Evolutionary conservation across 2,888 invertebrate genomes (phyloP), one percentile per base, ranked within the genome.

Genomic region (Epinotia demarniana): DNA sequence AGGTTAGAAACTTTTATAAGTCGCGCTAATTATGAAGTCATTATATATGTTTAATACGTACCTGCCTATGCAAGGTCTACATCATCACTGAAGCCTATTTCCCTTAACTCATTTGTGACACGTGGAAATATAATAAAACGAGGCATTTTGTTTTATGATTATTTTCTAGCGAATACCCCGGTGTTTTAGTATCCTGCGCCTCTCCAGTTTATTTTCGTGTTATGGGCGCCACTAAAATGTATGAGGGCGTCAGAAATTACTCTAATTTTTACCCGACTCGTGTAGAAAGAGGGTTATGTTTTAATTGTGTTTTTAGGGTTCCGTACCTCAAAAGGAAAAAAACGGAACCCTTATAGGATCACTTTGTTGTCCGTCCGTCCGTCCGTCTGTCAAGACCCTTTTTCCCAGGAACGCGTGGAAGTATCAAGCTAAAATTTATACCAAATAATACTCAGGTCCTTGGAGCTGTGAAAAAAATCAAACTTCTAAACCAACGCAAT

Each of bases 141-240:
- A 19, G 63, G 61, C 57, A 70, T 70, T 74, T 58, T 69, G 63
- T 74, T 74, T 74, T 74, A 74, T 69, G 63, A 63, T 73, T 73
- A 69, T 74, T 74, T 69, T 74, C 74, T 70, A 64, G 62, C 62
- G 55, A 72, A 63, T 55, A 12, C 69, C 60, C n/a, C 46, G n/a
- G 69, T 64, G 39, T 33, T 70, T 70, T 74, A 74, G 58, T 70
- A 55, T 46, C 63, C 63, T 33, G n/a, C 60, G 27, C 57, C 62
- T 71, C 69, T 72, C 72, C 63, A 71, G 64, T 71, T 62, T 64
- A 71, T 72, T 64, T 75, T 69, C 46, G 58, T 27, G 69, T 69
- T 69, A 69, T 16, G 46, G n/a, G 12, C 60, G 33, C 67, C 46
- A 23, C 46, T 69, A 60, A 69, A 69, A 69, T 12, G 58, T 69